Conservation (phyloP, 37 sponge, comb jelly and placozoan genomes). For the Diacarnus erythraeanus region DNA sequence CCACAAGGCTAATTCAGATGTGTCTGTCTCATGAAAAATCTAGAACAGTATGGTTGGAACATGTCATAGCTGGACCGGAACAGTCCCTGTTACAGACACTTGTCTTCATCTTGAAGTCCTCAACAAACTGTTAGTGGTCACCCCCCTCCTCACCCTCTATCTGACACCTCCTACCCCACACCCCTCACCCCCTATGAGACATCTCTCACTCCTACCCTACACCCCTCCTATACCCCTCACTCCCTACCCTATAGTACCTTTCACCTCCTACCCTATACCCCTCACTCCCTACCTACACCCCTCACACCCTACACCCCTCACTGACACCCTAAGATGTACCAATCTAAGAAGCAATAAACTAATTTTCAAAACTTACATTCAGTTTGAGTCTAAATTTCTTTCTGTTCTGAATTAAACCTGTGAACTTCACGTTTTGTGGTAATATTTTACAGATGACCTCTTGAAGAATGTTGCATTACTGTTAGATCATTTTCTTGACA, state of each 20-base stretch:
- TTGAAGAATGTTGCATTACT: slow-evolving; percentile 2
- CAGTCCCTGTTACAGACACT: not conserved
- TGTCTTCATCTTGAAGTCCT: not conserved
- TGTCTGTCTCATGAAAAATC: not conserved
- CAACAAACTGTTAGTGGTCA: not conserved
- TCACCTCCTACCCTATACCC: not conserved
- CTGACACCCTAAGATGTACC: not conserved
- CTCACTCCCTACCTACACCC: not conserved
- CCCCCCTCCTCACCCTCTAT: not conserved
- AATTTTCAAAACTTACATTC: too few species aligned
- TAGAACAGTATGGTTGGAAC: not conserved
- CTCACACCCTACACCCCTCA: not conserved
- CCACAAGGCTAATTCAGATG: not conserved
- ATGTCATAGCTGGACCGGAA: not conserved
- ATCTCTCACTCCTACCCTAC: not conserved
- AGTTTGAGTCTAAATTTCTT: too few species aligned
- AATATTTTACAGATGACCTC: slow-evolving; percentile 30
- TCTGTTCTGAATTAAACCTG: too few species aligned
- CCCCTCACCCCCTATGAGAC: not conserved
- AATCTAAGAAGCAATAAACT: too few species aligned
- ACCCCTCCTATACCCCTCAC: not conserved
- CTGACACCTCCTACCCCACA: not conserved
- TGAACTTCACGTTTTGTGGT: too few species aligned
- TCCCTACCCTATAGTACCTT: not conserved
- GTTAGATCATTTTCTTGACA: slow-evolving; percentile 16